A percentile compares a stretch with the other conserved stretches of the same genome.
Evolutionary conservation across 2,888 invertebrate species (phyloP).

Genomic region (Caenorhabditis sp.): DNA sequence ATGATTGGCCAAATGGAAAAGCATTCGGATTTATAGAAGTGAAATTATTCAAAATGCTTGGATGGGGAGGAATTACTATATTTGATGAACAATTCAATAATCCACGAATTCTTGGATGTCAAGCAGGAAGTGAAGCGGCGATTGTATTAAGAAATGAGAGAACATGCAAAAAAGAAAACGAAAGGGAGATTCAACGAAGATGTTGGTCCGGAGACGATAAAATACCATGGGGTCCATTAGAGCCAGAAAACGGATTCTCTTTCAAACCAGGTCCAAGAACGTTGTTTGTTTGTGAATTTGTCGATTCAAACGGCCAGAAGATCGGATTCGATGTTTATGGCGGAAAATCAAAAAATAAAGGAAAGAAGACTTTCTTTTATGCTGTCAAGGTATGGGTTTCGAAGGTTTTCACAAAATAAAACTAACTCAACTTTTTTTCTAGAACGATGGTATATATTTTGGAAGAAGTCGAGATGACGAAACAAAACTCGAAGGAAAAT

Average conservation of each 20-base stretch:
- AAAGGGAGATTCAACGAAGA: constrained; percentile 8
- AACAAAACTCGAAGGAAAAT: constrained; percentile 8
- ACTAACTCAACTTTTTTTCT: too few species aligned
- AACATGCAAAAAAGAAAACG: constrained; percentile 18
- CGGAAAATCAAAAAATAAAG: constrained; percentile 29
- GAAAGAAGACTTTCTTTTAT: constrained; percentile 26
- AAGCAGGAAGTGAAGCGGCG: constrained; percentile 25
- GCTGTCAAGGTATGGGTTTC: constrained; percentile 4
- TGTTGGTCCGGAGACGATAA: constrained; percentile 24
- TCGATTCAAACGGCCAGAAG: constrained; percentile 22
- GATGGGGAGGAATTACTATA: constrained; percentile 18
- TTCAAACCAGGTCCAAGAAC: constrained; percentile 20
- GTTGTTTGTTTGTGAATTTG: constrained; percentile 27
- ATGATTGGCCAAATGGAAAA: constrained; percentile 20
- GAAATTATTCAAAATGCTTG: constrained; percentile 8
- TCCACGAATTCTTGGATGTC: constrained; percentile 28
- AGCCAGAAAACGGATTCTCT: constrained; percentile 19
- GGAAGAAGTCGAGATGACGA: constrained; percentile 28
- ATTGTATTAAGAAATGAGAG: constrained; percentile 27
- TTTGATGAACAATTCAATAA: constrained; percentile 15
- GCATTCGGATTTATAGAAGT: constrained; percentile 24
- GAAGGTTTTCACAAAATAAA: too few species aligned
- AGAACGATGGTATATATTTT: constrained; percentile 44
- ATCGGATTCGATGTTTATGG: constrained; percentile 41
- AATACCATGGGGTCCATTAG: constrained; percentile 16